Evolutionary conservation across 2,797 vertebrate species (phyloP), one percentile per base, ranked within the genome.

Genomic region (Muraenolepis orangiensis): DNA sequence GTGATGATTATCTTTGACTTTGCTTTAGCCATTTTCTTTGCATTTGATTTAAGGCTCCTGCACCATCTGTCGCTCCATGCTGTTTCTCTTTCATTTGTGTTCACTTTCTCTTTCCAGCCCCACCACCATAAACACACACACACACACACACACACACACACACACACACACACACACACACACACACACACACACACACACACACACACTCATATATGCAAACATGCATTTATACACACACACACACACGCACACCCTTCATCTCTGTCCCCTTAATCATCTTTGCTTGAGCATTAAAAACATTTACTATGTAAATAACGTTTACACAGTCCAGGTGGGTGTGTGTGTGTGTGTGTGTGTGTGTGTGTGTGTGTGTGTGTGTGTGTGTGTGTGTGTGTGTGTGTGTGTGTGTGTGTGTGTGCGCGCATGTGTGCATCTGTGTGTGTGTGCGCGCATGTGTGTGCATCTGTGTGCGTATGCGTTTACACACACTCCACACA

Each of bases 21-120:
- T 38, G 0, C 74, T 46, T 80, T 72, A 38, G 72, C 7, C 64
- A n/a, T 79, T 71, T 81, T 61, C 73, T 74, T 46, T 0, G 28
- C 40, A 6, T n/a, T n/a, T 70, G 66, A 42, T 68, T 71, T 75
- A 76, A 51, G 1, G 46, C 76, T 75, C 76, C n/a, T 4, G 23
- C 30, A 61, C 81, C 90, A 84, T 86, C 81, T 87, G 86, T 51
- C 72, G 70, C 76, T 80, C 46, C 34, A 4, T 57, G 77, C 77
- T 31, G 75, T 81, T 81, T 78, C n/a, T n/a, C n/a, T 81, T 87
- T 74, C 71, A 82, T 86, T 84, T 77, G 51, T 16, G 64, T 61
- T 74, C 64, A 3, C 46, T 46, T 38, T 20, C 46, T 28, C 46
- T 38, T 34, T 10, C 16, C 57, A n/a, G 23, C 71, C 32, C 51